phyloP scores from a whole-genome alignment of 2,888 invertebrate genomes.

The Drosophila eohydei region DNA sequence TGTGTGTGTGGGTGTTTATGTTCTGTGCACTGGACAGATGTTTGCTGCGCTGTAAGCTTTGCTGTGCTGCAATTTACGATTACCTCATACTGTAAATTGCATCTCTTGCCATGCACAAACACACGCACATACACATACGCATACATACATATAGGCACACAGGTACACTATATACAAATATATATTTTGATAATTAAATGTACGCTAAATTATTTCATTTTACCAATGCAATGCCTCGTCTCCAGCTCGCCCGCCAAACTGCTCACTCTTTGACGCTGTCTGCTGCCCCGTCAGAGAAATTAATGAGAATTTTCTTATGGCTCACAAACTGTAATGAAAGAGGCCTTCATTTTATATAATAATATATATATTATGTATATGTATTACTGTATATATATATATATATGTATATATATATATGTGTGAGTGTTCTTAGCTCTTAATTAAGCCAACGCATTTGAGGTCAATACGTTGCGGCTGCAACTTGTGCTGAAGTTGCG shows the following conservation, averaged over 20 bases:
- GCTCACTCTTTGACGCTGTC: conserved; percentile 37
- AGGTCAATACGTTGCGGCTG: conserved; percentile 52
- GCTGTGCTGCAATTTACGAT: conserved; percentile 61
- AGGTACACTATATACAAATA: neutral
- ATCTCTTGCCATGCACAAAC: conserved; percentile 46
- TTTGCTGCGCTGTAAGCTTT: conserved; percentile 28
- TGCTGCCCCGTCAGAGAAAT: conserved; percentile 37
- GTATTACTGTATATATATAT: neutral
- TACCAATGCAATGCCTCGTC: conserved; percentile 20
- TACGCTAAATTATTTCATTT: conserved; percentile 53
- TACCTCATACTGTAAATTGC: conserved; percentile 72
- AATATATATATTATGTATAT: conserved; percentile 1
- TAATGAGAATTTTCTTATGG: conserved; percentile 58
- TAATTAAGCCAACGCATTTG: conserved; percentile 63
- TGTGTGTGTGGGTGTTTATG: conserved; percentile 8
- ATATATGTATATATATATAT: conserved; percentile 1
- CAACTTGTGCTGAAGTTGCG: conserved; percentile 12
- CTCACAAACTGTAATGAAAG: conserved; percentile 39
- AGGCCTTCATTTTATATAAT: conserved; percentile 34
- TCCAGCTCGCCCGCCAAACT: neutral
- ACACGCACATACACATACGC: conserved; percentile 6
- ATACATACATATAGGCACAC: neutral
- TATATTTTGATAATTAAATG: conserved; percentile 71
- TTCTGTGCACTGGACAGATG: conserved; percentile 41
- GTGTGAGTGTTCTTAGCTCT: conserved; percentile 33